phyloP scores from a whole-genome alignment of 2,113 vertebrate genomes.

The Laterallus jamaicensis region DNA sequence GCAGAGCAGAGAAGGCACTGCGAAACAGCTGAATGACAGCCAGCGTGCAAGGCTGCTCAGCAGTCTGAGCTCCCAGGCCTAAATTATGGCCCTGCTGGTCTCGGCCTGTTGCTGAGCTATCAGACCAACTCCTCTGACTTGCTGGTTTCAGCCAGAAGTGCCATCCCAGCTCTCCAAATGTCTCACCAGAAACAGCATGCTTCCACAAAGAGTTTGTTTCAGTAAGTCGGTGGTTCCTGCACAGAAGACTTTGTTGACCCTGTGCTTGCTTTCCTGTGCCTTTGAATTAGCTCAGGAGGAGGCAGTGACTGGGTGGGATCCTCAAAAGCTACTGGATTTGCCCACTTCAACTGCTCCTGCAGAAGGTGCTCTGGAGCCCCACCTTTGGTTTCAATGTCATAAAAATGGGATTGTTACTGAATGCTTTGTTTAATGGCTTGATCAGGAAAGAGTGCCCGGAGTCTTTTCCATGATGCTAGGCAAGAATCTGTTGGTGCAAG shows the following conservation, averaged over 20 bases:
- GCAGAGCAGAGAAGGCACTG: background rate
- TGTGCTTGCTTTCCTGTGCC: accelerated
- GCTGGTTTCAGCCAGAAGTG: background rate
- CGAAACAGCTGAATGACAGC: background rate
- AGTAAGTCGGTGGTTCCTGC: background rate
- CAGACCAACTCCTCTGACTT: background rate
- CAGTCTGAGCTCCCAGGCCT: background rate
- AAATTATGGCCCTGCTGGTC: background rate
- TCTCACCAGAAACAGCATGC: accelerated
- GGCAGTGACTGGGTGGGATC: background rate
- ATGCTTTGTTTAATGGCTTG: background rate
- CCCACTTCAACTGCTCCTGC: background rate
- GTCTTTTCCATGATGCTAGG: background rate
- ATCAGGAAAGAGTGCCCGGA: background rate
- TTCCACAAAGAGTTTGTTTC: background rate
- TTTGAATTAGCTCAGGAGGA: background rate
- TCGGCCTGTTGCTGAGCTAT: background rate
- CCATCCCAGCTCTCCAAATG: background rate
- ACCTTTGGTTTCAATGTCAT: background rate
- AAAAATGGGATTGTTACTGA: background rate
- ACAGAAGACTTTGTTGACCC: background rate
- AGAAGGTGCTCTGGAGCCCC: background rate
- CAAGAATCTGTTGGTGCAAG: background rate
- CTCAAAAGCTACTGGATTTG: background rate
- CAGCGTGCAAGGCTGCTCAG: background rate